Evolutionary conservation across 2,888 invertebrate genomes (phyloP).

Genomic region (Cloeon dipterum): DNA sequence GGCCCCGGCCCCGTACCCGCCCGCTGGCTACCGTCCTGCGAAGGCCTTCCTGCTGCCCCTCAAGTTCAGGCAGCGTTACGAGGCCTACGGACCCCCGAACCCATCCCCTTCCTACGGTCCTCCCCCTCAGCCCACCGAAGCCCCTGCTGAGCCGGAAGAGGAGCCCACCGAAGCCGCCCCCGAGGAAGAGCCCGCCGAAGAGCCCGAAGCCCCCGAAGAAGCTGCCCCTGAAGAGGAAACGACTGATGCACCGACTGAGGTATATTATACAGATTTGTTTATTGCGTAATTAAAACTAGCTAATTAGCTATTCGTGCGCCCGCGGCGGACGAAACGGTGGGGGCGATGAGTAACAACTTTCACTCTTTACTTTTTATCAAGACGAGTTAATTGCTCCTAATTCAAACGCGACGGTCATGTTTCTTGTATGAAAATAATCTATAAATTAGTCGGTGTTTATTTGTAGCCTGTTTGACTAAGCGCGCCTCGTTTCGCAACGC

Average conservation of each 20-base stretch:
- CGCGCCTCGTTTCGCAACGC: too few relatives aligned
- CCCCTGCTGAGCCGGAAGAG: not conserved
- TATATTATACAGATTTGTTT: not conserved
- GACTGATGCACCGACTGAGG: not conserved
- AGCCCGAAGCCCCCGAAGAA: not conserved
- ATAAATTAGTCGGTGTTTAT: too few relatives aligned
- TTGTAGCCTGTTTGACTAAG: too few relatives aligned
- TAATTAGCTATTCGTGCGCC: too few relatives aligned
- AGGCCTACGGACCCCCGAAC: not conserved
- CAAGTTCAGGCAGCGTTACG: not conserved
- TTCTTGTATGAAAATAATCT: too few relatives aligned
- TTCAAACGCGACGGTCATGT: too few relatives aligned
- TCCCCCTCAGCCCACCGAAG: not conserved
- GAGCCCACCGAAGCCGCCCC: not conserved
- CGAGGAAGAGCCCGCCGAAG: not conserved
- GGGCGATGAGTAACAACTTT: too few relatives aligned
- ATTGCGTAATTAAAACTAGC: too few relatives aligned
- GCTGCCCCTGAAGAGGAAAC: not conserved
- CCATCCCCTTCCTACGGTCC: not conserved
- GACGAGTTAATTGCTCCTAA: too few relatives aligned
- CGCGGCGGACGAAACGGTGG: too few relatives aligned
- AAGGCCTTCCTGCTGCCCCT: slow-evolving; percentile 1
- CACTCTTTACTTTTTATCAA: too few relatives aligned
- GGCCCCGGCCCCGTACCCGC: slow-evolving; percentile 2
- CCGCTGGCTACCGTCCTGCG: slow-evolving; percentile 3